Evolutionary conservation across 2,797 vertebrate genomes (phyloP).

Genomic region (Gymnothorax javanicus): DNA sequence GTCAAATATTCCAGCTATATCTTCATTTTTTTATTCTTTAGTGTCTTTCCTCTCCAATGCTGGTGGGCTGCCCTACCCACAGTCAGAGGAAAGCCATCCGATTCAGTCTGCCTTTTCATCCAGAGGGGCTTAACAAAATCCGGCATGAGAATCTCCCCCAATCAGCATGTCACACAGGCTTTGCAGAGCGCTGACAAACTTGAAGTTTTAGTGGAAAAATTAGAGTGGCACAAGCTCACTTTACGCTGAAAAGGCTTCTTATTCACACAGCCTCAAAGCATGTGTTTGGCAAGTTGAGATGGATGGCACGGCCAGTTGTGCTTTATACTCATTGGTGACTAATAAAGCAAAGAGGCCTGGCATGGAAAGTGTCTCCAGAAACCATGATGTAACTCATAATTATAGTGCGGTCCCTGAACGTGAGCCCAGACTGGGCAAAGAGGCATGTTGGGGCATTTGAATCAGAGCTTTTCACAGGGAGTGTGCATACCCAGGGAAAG

Average conservation of each 20-base stretch:
- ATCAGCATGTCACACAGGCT: background rate
- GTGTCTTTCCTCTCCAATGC: background rate
- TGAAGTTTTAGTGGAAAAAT: constrained; percentile 32
- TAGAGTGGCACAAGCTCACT: background rate
- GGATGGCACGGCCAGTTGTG: constrained; percentile 15
- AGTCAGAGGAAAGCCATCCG: background rate
- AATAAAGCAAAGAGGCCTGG: constrained; percentile 33
- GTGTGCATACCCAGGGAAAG: constrained; percentile 5
- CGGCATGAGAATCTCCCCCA: constrained; percentile 11
- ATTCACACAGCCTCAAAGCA: constrained; percentile 22
- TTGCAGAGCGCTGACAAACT: constrained; percentile 25
- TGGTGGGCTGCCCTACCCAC: background rate
- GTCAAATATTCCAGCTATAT: constrained; percentile 25
- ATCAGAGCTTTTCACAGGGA: background rate
- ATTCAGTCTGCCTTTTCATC: constrained; percentile 24
- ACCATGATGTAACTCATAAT: constrained; percentile 25
- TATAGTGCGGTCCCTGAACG: constrained; percentile 22
- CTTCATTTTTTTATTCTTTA: constrained; percentile 7
- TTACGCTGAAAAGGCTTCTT: constrained; percentile 7
- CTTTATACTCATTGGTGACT: constrained; percentile 26
- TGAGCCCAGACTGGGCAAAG: background rate
- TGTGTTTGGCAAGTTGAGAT: constrained; percentile 12
- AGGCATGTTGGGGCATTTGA: background rate
- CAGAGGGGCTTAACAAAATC: background rate
- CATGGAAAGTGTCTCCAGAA: constrained; percentile 9